These are phyloP conservation scores for Trogon surrucura DNA, from an alignment of 2,113 vertebrate genomes.

Conservation along the genomic window DNA sequence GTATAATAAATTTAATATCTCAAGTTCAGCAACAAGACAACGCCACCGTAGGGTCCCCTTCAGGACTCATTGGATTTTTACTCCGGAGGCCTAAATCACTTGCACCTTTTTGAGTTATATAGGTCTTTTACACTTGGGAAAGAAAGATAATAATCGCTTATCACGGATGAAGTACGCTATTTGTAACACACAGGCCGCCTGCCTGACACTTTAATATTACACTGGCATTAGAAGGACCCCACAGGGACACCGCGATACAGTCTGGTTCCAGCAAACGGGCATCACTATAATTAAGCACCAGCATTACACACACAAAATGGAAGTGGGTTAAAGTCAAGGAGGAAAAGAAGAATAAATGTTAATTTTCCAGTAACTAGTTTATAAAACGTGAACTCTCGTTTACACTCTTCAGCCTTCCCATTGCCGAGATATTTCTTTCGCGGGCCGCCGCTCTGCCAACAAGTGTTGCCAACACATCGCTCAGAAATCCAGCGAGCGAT, in stretches of 20 bases:
- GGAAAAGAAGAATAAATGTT: conserved; percentile 56
- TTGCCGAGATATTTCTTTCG: background rate
- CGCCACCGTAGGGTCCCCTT: conserved; percentile 67
- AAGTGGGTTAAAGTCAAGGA: conserved; percentile 31
- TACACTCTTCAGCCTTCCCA: background rate
- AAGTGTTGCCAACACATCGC: background rate
- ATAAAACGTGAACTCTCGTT: conserved; percentile 34
- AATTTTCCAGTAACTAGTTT: conserved; percentile 55
- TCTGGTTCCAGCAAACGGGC: conserved; percentile 71
- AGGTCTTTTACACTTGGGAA: conserved; percentile 76
- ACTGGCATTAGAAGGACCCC: conserved; percentile 75
- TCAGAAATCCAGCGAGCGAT: background rate
- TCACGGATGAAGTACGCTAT: conserved; percentile 82
- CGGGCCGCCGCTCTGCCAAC: background rate
- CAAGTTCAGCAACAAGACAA: conserved; percentile 75
- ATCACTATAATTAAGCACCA: conserved; percentile 74
- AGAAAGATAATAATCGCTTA: conserved; percentile 81
- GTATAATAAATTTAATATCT: conserved; percentile 71
- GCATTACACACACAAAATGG: conserved; percentile 44
- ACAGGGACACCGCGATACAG: conserved; percentile 73
- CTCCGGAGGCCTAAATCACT: conserved; percentile 73
- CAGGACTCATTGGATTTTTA: conserved; percentile 78
- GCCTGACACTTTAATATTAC: conserved; percentile 80
- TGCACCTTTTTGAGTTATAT: conserved; percentile 77
- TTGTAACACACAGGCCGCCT: conserved; percentile 74